These are phyloP conservation scores for Thyatira batis DNA, from an alignment of 2,888 invertebrate species.

Conservation along the genomic window DNA sequence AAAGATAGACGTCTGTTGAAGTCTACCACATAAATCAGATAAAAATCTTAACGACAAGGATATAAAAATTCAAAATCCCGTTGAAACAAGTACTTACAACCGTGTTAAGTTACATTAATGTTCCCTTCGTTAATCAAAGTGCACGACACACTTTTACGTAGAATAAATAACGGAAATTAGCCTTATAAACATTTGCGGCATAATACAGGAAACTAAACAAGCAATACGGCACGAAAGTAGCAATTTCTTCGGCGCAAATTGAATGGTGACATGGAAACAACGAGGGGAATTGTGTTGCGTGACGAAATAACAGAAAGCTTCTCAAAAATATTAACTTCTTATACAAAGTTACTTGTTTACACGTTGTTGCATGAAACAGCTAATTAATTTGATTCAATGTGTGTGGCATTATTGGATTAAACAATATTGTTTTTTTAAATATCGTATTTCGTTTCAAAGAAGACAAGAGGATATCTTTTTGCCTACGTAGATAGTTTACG, in stretches of 20 bases:
- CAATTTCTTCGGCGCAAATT: slow-evolving; percentile 40
- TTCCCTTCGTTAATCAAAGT: not conserved
- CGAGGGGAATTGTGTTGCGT: slow-evolving; percentile 25
- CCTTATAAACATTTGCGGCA: not conserved
- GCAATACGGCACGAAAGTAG: slow-evolving; percentile 22
- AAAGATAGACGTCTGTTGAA: too few species aligned
- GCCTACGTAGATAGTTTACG: too few species aligned
- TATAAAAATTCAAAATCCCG: not conserved
- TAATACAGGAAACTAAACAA: slow-evolving; percentile 18
- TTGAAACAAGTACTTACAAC: not conserved
- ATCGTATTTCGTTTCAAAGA: too few species aligned
- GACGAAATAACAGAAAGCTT: slow-evolving; percentile 15
- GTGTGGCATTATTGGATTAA: not conserved
- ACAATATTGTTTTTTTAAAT: too few species aligned
- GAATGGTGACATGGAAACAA: slow-evolving; percentile 26
- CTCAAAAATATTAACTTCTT: not conserved
- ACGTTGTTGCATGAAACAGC: not conserved
- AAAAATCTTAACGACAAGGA: not conserved
- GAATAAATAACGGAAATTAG: slow-evolving; percentile 4
- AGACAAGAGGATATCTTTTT: too few species aligned
- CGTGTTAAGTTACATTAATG: not conserved
- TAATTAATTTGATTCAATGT: not conserved
- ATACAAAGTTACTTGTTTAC: not conserved
- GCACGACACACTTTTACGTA: not conserved
- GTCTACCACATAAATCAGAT: too few species aligned